phyloP scores from a whole-genome alignment of 2,797 vertebrate genomes.

The Lutjanus campechanus region DNA sequence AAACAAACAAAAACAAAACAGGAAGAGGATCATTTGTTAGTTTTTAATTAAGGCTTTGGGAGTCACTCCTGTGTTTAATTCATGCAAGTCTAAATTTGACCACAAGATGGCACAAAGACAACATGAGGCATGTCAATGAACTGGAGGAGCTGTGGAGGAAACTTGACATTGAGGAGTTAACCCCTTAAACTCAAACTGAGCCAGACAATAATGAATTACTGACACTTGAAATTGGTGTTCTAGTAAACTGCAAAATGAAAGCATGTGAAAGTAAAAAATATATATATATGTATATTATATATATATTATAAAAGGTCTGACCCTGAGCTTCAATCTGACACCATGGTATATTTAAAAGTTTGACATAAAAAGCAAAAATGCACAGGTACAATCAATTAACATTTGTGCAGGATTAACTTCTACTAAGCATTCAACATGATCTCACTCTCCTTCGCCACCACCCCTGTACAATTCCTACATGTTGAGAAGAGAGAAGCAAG shows the following conservation, averaged over 20 bases:
- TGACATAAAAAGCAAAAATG: not conserved
- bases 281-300: too few relatives aligned
- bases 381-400: not conserved
- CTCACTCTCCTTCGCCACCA: not conserved
- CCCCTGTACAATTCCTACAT: not conserved
- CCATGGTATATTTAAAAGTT: not conserved
- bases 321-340: not conserved
- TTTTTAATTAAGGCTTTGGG: not conserved
- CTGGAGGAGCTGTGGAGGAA: not conserved
- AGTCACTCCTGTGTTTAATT: not conserved
- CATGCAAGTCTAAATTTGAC: conserved; percentile 26
- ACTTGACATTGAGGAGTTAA: conserved; percentile 27
- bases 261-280: not conserved
- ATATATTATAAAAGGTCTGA: too few relatives aligned
- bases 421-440: not conserved
- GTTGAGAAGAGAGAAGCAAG: not conserved
- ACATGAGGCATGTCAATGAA: not conserved
- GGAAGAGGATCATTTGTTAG: not conserved
- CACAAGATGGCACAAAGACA: conserved; percentile 69
- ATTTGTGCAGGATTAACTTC: not conserved
- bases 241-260: conserved; percentile 11
- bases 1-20: not conserved
- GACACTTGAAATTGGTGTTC: not conserved
- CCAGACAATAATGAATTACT: not conserved
- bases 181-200: not conserved